Evolutionary conservation across 2,113 vertebrate genomes (phyloP).

Genomic region (Anseranas semipalmata): DNA sequence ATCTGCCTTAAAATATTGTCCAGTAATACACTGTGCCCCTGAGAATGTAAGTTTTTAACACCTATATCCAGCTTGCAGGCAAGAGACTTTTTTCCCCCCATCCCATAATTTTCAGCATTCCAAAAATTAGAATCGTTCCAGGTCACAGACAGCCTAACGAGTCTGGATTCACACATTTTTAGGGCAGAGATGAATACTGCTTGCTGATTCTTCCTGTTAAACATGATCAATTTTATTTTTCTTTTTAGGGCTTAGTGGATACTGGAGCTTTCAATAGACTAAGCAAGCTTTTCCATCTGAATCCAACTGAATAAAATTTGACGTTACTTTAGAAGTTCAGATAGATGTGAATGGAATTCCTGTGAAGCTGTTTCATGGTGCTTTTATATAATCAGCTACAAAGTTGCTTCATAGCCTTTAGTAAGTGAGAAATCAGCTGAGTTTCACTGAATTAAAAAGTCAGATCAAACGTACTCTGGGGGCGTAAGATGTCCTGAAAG

Average conservation of each 20-base stretch:
- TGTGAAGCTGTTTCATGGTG: constrained; percentile 13
- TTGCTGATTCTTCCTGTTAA: constrained; percentile 24
- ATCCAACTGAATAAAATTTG: constrained; percentile 14
- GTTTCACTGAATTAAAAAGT: constrained; percentile 53
- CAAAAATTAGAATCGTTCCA: constrained; percentile 26
- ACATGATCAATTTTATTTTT: constrained; percentile 25
- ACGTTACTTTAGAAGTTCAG: constrained; percentile 37
- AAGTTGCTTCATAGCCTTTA: constrained; percentile 46
- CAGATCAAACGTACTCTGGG: constrained; percentile 18
- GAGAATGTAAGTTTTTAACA: background rate
- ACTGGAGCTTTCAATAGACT: constrained; percentile 4
- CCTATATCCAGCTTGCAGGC: background rate
- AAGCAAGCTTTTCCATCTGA: background rate
- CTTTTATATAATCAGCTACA: constrained; percentile 46
- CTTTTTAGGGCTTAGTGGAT: constrained; percentile 13
- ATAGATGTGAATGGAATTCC: constrained; percentile 7
- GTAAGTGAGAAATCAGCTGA: constrained; percentile 51
- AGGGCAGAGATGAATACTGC: constrained; percentile 6
- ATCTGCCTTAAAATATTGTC: background rate
- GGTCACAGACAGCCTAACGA: constrained; percentile 5
- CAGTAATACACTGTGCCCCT: background rate
- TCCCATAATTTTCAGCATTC: background rate
- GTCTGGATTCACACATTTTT: constrained; percentile 13
- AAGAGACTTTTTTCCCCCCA: background rate
- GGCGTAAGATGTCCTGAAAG: constrained; percentile 34